Evolutionary conservation across 2,113 vertebrate species (phyloP).

Genomic region (Gasterosteus nipponicus): DNA sequence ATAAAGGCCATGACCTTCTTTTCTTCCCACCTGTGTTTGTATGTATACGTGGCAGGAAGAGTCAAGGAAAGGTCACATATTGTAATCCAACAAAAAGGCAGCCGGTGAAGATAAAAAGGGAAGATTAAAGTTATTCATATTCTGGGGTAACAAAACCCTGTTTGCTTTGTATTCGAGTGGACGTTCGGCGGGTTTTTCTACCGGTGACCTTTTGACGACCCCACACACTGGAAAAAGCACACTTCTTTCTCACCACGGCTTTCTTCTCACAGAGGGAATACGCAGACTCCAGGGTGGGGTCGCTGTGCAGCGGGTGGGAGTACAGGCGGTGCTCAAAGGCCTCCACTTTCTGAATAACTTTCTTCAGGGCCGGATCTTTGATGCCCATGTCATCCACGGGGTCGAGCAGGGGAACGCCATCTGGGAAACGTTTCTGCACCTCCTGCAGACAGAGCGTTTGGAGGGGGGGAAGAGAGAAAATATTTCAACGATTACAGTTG

Average conservation of each 20-base stretch:
- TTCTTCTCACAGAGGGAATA: constrained; percentile 98
- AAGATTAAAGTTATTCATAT: constrained; percentile 4
- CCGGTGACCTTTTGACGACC: constrained; percentile 6
- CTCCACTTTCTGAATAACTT: constrained; percentile 96
- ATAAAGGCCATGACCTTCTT: no score
- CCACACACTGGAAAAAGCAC: background rate
- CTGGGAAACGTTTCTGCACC: constrained; percentile 96
- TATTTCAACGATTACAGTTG: background rate
- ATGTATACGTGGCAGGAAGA: background rate
- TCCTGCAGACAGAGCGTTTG: constrained; percentile 80
- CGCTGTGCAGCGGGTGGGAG: constrained; percentile 94
- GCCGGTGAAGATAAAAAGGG: background rate
- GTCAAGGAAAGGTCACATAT: constrained; percentile 25
- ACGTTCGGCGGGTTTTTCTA: constrained; percentile 23
- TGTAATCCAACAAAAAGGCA: background rate
- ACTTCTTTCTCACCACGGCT: constrained; percentile 84
- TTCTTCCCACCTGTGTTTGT: constrained; percentile 46
- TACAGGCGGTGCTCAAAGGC: constrained; percentile 98
- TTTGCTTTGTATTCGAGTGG: background rate
- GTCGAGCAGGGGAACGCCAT: constrained; percentile 92
- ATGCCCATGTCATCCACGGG: constrained; percentile 98
- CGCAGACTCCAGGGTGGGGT: constrained; percentile 88
- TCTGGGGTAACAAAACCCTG: background rate
- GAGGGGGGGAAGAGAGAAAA: background rate
- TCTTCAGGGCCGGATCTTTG: constrained; percentile 93